These are phyloP conservation scores for Ruditapes philippinarum DNA, from an alignment of 1,140 invertebrate species.

Conservation along the genomic window DNA sequence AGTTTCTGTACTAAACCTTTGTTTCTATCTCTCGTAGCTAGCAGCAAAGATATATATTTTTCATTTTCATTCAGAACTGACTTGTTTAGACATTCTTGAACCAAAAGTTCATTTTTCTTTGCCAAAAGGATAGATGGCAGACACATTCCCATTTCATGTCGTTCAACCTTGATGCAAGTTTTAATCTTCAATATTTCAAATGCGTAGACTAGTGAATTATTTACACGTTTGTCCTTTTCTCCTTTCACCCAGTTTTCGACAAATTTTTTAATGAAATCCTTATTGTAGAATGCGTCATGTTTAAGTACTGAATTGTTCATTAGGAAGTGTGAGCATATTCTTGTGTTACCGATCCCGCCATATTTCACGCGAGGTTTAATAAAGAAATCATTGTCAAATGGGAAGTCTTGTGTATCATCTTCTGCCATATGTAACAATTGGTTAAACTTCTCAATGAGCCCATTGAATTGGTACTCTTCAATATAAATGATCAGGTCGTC, in stretches of 20 bases:
- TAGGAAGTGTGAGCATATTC: neutral
- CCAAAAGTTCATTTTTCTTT: neutral
- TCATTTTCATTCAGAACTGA: neutral
- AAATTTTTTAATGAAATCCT: neutral
- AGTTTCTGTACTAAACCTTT: neutral
- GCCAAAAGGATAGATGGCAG: neutral
- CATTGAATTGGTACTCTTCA: neutral
- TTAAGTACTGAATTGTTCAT: neutral
- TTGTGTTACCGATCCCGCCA: neutral
- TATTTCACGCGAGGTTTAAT: neutral
- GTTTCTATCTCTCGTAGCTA: neutral
- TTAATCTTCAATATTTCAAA: neutral
- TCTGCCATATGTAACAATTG: neutral
- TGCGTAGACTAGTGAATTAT: neutral
- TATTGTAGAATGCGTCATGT: neutral
- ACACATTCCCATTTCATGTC: neutral
- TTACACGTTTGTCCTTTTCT: neutral
- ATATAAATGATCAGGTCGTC: neutral
- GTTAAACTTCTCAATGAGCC: neutral
- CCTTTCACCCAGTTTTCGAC: neutral
- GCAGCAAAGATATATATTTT: neutral
- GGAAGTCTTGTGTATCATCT: neutral
- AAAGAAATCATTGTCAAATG: neutral
- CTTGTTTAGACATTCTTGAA: neutral
- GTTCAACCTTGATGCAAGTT: neutral